Conservation (phyloP, 1,140 invertebrate species). For the Augochlora pura region DNA sequence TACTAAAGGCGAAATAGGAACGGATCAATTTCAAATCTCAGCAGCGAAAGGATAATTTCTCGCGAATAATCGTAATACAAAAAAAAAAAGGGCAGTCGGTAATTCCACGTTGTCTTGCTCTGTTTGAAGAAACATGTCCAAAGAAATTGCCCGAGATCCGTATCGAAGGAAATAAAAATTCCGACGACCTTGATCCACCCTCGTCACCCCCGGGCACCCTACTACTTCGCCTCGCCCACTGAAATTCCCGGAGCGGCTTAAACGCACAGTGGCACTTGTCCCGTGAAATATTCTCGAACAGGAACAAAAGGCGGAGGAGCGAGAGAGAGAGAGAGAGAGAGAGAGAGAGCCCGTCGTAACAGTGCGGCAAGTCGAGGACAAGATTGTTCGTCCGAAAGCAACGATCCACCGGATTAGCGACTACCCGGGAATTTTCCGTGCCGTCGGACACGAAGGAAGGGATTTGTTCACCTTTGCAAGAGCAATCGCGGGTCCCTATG, state of each 20-base stretch:
- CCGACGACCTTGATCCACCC: neutral
- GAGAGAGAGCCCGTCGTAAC: slow-evolving; percentile 22
- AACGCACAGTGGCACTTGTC: neutral
- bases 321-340: no score
- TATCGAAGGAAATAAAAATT: neutral
- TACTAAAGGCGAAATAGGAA: no score
- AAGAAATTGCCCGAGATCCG: neutral
- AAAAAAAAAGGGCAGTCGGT: no score
- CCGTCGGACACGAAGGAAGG: slow-evolving; percentile 52
- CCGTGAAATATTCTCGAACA: neutral
- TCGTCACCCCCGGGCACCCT: no score
- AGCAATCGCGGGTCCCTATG: slow-evolving; percentile 6
- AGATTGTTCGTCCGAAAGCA: slow-evolving; percentile 47
- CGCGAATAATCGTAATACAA: no score
- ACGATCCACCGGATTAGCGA: slow-evolving; percentile 50
- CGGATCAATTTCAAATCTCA: no score
- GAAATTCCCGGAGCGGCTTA: neutral
- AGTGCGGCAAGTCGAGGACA: neutral
- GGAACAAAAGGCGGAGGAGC: slow-evolving; percentile 3
- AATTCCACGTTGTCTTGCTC: no score
- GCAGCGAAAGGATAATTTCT: no score
- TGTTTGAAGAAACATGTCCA: neutral
- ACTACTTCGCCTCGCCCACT: neutral
- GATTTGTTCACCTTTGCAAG: slow-evolving; percentile 42
- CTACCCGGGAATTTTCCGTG: slow-evolving; percentile 54